These are phyloP conservation scores for Austrofundulus limnaeus DNA, from an alignment of 2,113 vertebrate genomes.

Conservation along the genomic window DNA sequence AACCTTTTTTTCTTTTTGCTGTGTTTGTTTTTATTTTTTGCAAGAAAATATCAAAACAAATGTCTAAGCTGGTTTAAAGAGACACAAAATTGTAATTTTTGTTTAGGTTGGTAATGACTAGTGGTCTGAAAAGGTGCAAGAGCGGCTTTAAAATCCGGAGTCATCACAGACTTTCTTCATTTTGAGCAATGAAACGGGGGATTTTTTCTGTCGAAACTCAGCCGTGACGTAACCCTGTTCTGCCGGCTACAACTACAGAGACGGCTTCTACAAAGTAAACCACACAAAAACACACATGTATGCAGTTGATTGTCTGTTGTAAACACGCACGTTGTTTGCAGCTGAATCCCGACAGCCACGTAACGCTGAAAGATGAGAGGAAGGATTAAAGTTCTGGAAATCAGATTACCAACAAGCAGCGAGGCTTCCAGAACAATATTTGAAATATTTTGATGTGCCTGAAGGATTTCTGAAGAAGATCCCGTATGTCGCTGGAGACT, in stretches of 20 bases:
- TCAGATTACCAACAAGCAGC: background rate
- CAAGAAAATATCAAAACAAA: background rate
- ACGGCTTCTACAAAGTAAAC: constrained; percentile 3
- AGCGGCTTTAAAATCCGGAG: background rate
- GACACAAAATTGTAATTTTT: background rate
- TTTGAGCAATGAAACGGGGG: background rate
- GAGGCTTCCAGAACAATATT: background rate
- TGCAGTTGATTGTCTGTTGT: background rate
- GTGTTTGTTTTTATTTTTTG: background rate
- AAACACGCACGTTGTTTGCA: constrained; percentile 15
- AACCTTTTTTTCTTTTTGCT: background rate
- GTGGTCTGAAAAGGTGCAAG: too few species aligned
- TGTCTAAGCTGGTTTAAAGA: background rate
- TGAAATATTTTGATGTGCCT: constrained; percentile 13
- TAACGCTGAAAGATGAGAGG: constrained; percentile 28
- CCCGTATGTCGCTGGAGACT: constrained; percentile 2
- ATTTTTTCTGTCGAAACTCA: background rate
- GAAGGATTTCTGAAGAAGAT: background rate
- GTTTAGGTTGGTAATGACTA: background rate
- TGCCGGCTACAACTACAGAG: constrained; percentile 18
- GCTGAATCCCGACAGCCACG: constrained; percentile 17
- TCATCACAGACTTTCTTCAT: background rate
- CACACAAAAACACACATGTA: background rate
- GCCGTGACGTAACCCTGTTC: constrained; percentile 53
- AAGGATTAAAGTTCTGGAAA: constrained; percentile 12